A percentile compares a stretch with the other conserved stretches of the same genome.
Conservation (phyloP, 2,888 invertebrate species). For the Cephus nigrinus region DNA sequence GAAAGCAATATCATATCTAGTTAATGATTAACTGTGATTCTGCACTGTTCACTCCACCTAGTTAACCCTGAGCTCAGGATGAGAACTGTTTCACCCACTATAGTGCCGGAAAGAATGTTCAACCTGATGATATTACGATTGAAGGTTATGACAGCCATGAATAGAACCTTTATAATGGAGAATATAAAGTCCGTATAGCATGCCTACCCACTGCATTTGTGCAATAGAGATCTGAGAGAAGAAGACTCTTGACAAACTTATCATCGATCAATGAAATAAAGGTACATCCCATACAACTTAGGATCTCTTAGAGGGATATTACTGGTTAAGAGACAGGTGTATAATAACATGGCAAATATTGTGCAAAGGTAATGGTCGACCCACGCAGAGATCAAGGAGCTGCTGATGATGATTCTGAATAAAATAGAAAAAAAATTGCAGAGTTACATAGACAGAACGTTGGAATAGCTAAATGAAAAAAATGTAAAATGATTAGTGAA, state of each 20-base stretch:
- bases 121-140: not conserved
- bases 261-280: not conserved
- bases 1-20: not conserved
- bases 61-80: not conserved
- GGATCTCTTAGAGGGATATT: not conserved
- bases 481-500: not conserved
- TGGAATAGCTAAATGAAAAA: not conserved
- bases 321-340: not conserved
- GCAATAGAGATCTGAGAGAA: not conserved
- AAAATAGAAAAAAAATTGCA: not conserved
- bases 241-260: not conserved
- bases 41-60: not conserved
- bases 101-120: not conserved
- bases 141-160: not conserved
- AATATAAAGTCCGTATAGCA: not conserved
- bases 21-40: not conserved
- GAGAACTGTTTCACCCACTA: not conserved
- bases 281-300: not conserved
- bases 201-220: not conserved
- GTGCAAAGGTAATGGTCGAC: not conserved
- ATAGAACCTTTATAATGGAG: not conserved
- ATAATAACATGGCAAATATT: not conserved
- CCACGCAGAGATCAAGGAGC: not conserved
- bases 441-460: not conserved
- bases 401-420: not conserved